These are phyloP conservation scores for Uloborus diversus DNA, from an alignment of 1,140 invertebrate genomes.

Conservation along the genomic window DNA sequence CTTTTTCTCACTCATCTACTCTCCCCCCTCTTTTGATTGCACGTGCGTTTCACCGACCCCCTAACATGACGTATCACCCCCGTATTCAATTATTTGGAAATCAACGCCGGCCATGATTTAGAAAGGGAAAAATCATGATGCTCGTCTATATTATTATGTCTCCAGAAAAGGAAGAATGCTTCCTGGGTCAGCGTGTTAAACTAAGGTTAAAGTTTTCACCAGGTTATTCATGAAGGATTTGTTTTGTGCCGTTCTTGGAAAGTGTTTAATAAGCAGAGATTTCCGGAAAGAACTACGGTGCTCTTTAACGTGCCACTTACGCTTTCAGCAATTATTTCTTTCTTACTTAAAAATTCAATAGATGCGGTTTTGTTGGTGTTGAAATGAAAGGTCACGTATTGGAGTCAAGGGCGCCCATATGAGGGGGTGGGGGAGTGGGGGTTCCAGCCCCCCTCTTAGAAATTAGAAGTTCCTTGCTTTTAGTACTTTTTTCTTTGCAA, in stretches of 20 bases:
- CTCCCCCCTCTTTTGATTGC: background rate
- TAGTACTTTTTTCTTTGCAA: too few species aligned
- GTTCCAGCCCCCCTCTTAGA: too few species aligned
- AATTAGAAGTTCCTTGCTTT: too few species aligned
- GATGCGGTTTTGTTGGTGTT: too few species aligned
- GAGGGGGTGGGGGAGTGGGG: too few species aligned
- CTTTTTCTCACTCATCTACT: slow-evolving; percentile 1
- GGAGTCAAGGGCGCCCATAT: too few species aligned
- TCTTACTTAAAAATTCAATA: too few species aligned
- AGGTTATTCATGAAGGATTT: background rate
- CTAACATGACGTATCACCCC: background rate
- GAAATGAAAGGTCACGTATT: too few species aligned
- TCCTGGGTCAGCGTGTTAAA: slow-evolving; percentile 6
- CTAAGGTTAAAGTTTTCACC: background rate
- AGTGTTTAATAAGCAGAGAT: too few species aligned
- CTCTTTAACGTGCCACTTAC: too few species aligned
- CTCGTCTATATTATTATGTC: background rate
- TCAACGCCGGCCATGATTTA: background rate
- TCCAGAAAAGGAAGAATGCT: background rate
- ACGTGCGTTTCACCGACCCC: background rate
- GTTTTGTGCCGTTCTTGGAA: background rate
- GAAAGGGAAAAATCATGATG: background rate
- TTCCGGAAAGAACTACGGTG: too few species aligned
- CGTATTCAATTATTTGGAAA: slow-evolving; percentile 20
- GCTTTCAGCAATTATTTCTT: too few species aligned